Base-by-base conservation (phyloP, 2,888 invertebrate species). In the Drosophila buzzatii region DNA sequence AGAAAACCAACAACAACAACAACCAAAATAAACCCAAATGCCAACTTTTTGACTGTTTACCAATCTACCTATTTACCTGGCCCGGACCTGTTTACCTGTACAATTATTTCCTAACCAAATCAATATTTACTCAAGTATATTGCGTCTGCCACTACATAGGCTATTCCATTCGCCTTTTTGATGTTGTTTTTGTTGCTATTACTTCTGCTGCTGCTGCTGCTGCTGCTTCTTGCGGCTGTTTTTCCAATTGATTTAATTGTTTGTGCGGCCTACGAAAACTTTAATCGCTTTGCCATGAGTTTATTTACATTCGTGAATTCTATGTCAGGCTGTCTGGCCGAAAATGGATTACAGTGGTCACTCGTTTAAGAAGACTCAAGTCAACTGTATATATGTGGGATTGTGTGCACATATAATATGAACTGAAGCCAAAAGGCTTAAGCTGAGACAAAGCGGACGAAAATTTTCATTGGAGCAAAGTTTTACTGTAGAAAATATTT, bases 71-170 rank as follows among this genome's bases (percentile, higher is more conserved):
- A 59, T 52, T 70, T 56, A 55, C 76, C 39, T 52, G 58, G 42
- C 42, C 27, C 27, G 27, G 23, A 23, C 51, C 53, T 79, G 64
- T 86, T 87, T 81, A 74, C 83, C 73, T 64, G 57, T 9, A 79
- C 82, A 85, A 85, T 88, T 85, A 85, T 79, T 87, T 85, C 67
- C 67, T 47, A 63, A 67, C 65, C 55, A 72, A 81, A 88, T 85
- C 88, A 88, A 85, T 85, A 85, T 85, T 85, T 85, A 79, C 80
- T 65, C 67, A 76, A 74, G 77, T 81, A 83, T 83, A 83, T 85
- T 81, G 82, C 68, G 66, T 65, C 61, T 71, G 66, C 58, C 76
- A 59, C 60, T 5, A 23, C 33, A 49, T 10, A 18, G 49, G 31
- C 31, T 31, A 49, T 23, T 16, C 12, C 16, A 45, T 45, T 47